A percentile compares a stretch with the other conserved stretches of the same genome.
Conservation (phyloP, 2,113 vertebrate genomes). For the Chloropsis cyanopogon region DNA sequence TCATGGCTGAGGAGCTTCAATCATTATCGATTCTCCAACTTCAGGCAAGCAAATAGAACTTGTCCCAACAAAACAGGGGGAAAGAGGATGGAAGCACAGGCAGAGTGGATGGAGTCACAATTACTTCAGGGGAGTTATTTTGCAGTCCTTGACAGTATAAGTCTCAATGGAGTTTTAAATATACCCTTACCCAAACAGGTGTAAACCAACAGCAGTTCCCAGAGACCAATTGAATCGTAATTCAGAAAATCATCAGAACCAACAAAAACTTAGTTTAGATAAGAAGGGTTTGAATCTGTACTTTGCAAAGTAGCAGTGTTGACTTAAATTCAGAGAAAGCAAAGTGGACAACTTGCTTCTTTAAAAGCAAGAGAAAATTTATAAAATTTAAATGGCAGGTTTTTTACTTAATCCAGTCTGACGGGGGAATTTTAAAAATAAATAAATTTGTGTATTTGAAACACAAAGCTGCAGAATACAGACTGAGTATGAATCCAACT, state of each 20-base stretch:
- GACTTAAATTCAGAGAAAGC: background rate
- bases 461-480: background rate
- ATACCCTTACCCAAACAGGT: background rate
- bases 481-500: background rate
- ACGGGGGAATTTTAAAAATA: conserved; percentile 27
- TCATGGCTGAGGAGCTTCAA: background rate
- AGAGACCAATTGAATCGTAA: background rate
- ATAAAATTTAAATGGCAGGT: background rate
- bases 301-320: background rate
- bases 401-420: background rate
- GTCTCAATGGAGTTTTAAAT: background rate
- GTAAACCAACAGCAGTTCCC: background rate
- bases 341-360: background rate
- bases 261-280: background rate
- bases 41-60: background rate
- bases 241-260: background rate
- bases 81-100: background rate
- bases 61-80: background rate
- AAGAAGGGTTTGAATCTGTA: background rate
- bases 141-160: background rate
- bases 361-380: background rate
- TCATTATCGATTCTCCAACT: accelerated
- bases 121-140: accelerated
- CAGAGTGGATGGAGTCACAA: background rate
- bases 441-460: conserved; percentile 13